phyloP scores from a whole-genome alignment of 2,888 invertebrate species.

The Yponomeuta sedellus region DNA sequence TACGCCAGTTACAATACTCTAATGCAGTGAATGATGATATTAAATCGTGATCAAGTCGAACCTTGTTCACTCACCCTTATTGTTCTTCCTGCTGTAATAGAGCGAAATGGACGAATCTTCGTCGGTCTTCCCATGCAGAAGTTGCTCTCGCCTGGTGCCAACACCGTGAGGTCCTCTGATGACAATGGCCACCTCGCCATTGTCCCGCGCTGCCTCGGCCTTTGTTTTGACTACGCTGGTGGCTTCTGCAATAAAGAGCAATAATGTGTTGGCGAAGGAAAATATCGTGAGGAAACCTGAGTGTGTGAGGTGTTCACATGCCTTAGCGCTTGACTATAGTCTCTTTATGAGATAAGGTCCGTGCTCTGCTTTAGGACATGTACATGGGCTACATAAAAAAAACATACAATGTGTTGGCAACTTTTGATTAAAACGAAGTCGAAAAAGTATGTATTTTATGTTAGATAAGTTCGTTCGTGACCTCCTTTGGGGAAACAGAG shows the following conservation, averaged over 20 bases:
- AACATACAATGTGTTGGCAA: no score
- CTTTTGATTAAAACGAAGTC: no score
- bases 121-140: slow-evolving; percentile 48
- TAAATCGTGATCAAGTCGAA: no score
- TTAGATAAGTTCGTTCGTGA: no score
- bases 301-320: background rate
- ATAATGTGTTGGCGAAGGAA: background rate
- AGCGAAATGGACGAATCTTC: slow-evolving; percentile 53
- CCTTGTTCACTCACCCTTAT: slow-evolving; percentile 45
- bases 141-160: slow-evolving; percentile 43
- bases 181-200: slow-evolving; percentile 51
- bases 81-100: slow-evolving; percentile 52
- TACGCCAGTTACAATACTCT: no score
- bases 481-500: no score
- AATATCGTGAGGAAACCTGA: no score
- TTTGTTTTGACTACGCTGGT: slow-evolving; percentile 46
- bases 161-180: slow-evolving; percentile 48
- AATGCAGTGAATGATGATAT: no score
- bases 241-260: slow-evolving; percentile 40
- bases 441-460: no score
- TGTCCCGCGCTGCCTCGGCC: slow-evolving; percentile 39
- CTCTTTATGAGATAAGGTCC: no score
- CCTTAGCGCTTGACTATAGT: background rate
- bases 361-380: no score
- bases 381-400: no score